Conservation (phyloP, 2,113 vertebrate species). For the Labeo rohita region DNA sequence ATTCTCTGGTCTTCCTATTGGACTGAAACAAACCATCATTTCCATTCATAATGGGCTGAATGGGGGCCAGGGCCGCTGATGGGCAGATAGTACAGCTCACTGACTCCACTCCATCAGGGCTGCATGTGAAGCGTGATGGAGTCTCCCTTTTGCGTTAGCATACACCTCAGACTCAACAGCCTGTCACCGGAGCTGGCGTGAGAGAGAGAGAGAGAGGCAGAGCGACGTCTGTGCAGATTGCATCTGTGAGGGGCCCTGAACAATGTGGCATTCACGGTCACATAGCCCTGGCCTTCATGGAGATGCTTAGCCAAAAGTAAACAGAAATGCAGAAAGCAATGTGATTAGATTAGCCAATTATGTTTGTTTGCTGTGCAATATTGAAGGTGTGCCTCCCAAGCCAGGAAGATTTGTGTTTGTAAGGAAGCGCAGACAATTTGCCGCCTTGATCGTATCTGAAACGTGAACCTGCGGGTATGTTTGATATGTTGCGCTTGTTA, state of each 20-base stretch:
- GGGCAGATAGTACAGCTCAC: conserved; percentile 58
- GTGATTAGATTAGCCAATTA: conserved; percentile 56
- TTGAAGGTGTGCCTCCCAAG: conserved; percentile 22
- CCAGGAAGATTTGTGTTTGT: conserved; percentile 3
- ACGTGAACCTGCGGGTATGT: conserved; percentile 11
- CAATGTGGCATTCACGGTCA: conserved; percentile 62
- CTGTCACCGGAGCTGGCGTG: conserved; percentile 44
- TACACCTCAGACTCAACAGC: conserved; percentile 55
- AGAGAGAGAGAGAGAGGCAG: conserved; percentile 16
- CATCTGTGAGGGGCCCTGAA: conserved; percentile 57
- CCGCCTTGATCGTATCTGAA: conserved; percentile 27
- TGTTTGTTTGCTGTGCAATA: conserved; percentile 53
- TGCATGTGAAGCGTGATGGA: conserved; percentile 57
- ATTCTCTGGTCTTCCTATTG: conserved; percentile 31
- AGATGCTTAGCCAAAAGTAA: conserved; percentile 58
- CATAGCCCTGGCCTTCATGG: conserved; percentile 46
- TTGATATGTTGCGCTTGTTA: conserved; percentile 48
- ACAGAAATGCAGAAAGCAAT: conserved; percentile 51
- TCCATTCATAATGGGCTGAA: conserved; percentile 53
- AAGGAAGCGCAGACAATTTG: conserved; percentile 30
- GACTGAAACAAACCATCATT: conserved; percentile 50
- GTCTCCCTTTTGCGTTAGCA: conserved; percentile 40
- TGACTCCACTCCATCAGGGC: conserved; percentile 57
- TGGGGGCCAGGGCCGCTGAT: conserved; percentile 51
- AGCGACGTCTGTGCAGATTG: conserved; percentile 49